Conservation (phyloP, 2,888 invertebrate species). For the Spisula subtruncata region DNA sequence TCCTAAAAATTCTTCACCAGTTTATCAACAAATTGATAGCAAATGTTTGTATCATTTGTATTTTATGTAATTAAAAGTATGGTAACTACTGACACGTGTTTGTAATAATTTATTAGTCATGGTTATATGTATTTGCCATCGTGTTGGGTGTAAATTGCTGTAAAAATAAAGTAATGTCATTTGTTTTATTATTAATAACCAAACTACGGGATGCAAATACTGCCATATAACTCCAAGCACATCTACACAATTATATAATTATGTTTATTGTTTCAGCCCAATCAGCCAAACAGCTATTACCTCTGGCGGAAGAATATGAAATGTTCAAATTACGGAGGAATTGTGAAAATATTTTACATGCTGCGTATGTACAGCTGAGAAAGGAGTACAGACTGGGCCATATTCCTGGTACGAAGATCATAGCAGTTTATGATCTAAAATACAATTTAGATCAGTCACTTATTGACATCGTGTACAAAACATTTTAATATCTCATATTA, state of each 20-base stretch:
- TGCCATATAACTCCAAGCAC: too few species aligned
- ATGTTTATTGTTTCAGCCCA: constrained; percentile 51
- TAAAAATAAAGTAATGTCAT: neutral
- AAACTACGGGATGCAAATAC: too few species aligned
- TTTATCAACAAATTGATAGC: neutral
- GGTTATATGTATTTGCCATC: too few species aligned
- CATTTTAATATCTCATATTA: too few species aligned
- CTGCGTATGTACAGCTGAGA: constrained; percentile 55
- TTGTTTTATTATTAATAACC: neutral
- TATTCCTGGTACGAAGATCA: constrained; percentile 49
- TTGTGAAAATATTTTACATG: constrained; percentile 65
- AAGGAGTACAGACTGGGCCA: constrained; percentile 67
- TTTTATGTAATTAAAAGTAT: neutral
- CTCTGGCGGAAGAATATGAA: constrained; percentile 67
- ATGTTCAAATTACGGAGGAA: constrained; percentile 60
- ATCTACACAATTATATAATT: too few species aligned
- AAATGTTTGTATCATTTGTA: neutral
- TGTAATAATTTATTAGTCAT: too few species aligned
- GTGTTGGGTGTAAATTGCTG: neutral
- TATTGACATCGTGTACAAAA: too few species aligned
- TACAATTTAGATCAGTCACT: too few species aligned
- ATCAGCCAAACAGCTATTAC: constrained; percentile 65
- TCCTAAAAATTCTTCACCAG: neutral
- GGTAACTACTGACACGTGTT: too few species aligned
- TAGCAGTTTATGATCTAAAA: too few species aligned